A percentile compares a stretch with the other conserved stretches of the same genome.
These are phyloP conservation scores for Pandemis heparana DNA, from an alignment of 2,888 invertebrate species.

Conservation along the genomic window DNA sequence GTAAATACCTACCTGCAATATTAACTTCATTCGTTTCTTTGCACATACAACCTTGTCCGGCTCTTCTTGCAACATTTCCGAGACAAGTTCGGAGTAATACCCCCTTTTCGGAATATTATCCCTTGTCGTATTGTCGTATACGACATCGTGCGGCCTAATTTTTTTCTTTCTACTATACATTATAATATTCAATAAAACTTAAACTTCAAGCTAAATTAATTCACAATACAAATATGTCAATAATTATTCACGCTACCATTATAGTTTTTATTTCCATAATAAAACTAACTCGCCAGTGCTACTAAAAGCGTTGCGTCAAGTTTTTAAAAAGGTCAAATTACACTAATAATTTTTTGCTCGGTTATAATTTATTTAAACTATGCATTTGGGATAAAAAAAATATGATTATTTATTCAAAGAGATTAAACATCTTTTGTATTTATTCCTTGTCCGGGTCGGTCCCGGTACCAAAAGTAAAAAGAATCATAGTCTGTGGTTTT, in stretches of 20 bases:
- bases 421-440: too few species aligned
- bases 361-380: too few species aligned
- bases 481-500: too few species aligned
- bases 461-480: too few species aligned
- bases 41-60: constrained; percentile 67
- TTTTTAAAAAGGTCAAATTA: not conserved
- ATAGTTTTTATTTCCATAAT: not conserved
- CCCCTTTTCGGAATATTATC: constrained; percentile 79
- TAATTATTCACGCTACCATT: not conserved
- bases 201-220: constrained; percentile 19
- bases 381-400: too few species aligned
- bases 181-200: constrained; percentile 28
- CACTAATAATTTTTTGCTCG: too few species aligned
- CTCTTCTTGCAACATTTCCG: constrained; percentile 77
- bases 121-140: constrained; percentile 69
- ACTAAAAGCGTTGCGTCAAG: not conserved
- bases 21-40: constrained; percentile 75
- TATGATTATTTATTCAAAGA: too few species aligned
- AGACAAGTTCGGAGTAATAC: constrained; percentile 87
- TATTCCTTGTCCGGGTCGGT: too few species aligned
- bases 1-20: constrained; percentile 62
- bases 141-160: constrained; percentile 71
- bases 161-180: constrained; percentile 77
- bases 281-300: not conserved
- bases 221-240: not conserved